Conservation (phyloP, 2,888 invertebrate species). For the Trissoscelio sp. region DNA sequence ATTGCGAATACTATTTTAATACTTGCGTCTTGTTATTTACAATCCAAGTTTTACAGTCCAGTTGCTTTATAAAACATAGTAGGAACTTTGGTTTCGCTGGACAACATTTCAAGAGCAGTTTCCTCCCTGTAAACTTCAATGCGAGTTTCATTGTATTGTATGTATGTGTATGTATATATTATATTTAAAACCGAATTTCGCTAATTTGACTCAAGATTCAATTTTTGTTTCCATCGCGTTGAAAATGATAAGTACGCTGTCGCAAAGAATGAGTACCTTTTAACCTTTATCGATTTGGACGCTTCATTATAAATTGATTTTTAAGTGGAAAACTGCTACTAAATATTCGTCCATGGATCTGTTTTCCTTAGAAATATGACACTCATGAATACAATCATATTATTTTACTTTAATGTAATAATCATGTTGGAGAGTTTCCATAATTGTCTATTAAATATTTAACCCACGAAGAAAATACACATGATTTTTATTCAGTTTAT, state of each 20-base stretch:
- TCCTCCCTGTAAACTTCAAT: slow-evolving; percentile 74
- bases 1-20: slow-evolving; percentile 81
- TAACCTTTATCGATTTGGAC: slow-evolving; percentile 28
- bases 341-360: slow-evolving; percentile 83
- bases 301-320: slow-evolving; percentile 41
- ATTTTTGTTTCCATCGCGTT: slow-evolving; percentile 4
- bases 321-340: slow-evolving; percentile 81
- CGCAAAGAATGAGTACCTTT: slow-evolving; percentile 41
- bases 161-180: slow-evolving; percentile 29
- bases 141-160: slow-evolving; percentile 47
- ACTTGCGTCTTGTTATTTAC: slow-evolving; percentile 80
- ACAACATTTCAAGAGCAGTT: slow-evolving; percentile 83
- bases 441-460: slow-evolving; percentile 73
- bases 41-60: slow-evolving; percentile 81
- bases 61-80: slow-evolving; percentile 84
- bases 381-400: slow-evolving; percentile 83
- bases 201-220: slow-evolving; percentile 25
- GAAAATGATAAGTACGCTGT: slow-evolving; percentile 41
- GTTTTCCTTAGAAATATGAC: slow-evolving; percentile 83
- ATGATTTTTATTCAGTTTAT: slow-evolving; percentile 75
- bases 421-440: slow-evolving; percentile 70
- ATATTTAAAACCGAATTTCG: slow-evolving; percentile 46
- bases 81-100: slow-evolving; percentile 87
- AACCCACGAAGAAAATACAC: slow-evolving; percentile 83
- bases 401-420: slow-evolving; percentile 69